Base-by-base conservation (phyloP, 2,113 vertebrate genomes). In the Cephalopterus ornatus region DNA sequence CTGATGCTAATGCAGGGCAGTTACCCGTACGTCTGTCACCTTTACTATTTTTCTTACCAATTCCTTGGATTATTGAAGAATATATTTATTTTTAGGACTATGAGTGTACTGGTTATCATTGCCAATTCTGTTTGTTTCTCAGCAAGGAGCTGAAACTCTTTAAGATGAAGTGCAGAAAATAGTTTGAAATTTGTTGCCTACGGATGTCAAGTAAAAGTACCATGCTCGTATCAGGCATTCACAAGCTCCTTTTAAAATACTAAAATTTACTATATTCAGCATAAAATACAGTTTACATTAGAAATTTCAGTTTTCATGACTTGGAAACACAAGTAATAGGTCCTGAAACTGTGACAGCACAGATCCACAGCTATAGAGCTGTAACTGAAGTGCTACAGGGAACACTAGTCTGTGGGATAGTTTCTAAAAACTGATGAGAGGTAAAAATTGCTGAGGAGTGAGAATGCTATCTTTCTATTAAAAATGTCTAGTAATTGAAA, bases 1-100 rank as follows among this genome's bases (percentile, higher is more conserved):
- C 24, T 62, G 21, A 47, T 0, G 5, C 2, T 33, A 63, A 16
- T 7, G 7, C 5, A 71, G 35, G n/a, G 75, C 33, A 59, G 22
- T 59, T 80, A 62, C 10, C 33, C 20, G 5, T 9, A 9, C 0
- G 0, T 70, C 53, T 88, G 14, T 59, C 47, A 85, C 14, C 13
- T 35, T 73, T 44, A 46, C 19, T 39, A 5, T 50, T 88, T 79
- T 83, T 83, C 37, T 72, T 53, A 76, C 9, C 5, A 33, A 11
- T 33, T 90, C 19, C 9, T 66, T 79, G 35, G 8, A 68, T 83
- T 85, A 53, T 14, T 9, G 55, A 63, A 70, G 53, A 80, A 84
- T 70, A 55, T 52, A 63, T 27, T 55, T 86, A 8, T 44, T n/a
- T 28, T 44, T 59, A 81, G 32, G 26, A 73, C 21, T 18, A 19